Percentiles rank a stretch among this genome's conserved stretches.
Evolutionary conservation across 2,113 vertebrate species (phyloP).

Genomic region (Pica pica): DNA sequence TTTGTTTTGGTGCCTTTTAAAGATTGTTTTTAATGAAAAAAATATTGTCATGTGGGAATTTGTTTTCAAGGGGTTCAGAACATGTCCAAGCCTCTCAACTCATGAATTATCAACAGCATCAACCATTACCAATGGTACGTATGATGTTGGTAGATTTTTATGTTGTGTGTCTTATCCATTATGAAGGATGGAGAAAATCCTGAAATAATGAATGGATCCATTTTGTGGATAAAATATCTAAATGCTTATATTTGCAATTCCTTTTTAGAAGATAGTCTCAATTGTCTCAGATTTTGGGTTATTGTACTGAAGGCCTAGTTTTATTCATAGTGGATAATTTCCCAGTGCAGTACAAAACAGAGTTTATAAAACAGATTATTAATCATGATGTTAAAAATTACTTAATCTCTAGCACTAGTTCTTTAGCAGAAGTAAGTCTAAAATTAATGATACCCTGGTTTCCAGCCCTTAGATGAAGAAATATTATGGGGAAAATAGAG

Average conservation of each 20-base stretch:
- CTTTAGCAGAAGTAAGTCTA: neutral
- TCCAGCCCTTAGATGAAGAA: neutral
- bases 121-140: neutral
- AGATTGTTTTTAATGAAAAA: neutral
- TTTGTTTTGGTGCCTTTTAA: rapidly evolving
- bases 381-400: neutral
- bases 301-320: neutral
- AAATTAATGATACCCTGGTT: neutral
- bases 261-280: neutral
- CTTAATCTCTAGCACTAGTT: neutral
- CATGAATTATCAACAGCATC: neutral
- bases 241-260: neutral
- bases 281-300: neutral
- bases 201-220: neutral
- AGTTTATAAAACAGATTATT: neutral
- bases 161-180: neutral
- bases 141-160: neutral
- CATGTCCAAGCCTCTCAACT: neutral
- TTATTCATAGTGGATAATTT: neutral
- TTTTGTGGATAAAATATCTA: neutral
- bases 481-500: neutral
- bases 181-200: neutral
- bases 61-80: neutral
- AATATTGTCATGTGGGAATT: rapidly evolving
- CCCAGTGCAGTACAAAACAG: neutral